phyloP scores from a whole-genome alignment of 2,888 invertebrate species.

The Lochmaea crataegi region DNA sequence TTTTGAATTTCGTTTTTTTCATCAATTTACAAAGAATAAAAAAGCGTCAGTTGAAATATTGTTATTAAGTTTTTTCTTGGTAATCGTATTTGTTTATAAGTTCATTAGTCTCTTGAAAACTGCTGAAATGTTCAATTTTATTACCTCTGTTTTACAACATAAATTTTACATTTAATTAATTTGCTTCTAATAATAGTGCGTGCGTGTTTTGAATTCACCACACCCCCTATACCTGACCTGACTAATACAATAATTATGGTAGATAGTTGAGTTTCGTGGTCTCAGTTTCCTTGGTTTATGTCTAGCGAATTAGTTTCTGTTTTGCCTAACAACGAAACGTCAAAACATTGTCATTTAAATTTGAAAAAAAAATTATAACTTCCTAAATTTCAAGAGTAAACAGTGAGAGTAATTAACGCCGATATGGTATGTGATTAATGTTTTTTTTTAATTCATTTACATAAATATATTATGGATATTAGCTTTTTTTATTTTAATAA shows the following conservation, averaged over 20 bases:
- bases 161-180: neutral
- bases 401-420: neutral
- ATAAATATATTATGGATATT: no score
- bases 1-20: no score
- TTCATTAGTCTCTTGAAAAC: no score
- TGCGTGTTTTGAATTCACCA: conserved; percentile 4
- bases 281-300: conserved; percentile 15
- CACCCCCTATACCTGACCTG: conserved; percentile 10
- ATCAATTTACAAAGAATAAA: no score
- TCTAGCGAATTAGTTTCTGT: neutral
- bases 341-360: conserved; percentile 12
- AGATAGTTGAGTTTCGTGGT: conserved; percentile 5
- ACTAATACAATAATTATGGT: neutral
- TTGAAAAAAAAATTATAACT: neutral
- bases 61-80: no score
- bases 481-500: neutral
- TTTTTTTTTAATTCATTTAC: neutral
- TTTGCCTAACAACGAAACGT: conserved; percentile 7
- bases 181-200: neutral
- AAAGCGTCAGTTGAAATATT: no score
- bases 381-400: conserved; percentile 6
- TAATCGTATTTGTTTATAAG: no score
- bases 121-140: no score
- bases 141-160: no score
- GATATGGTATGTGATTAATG: conserved; percentile 7